Evolutionary conservation across 2,888 invertebrate species (phyloP).

Genomic region (Chloroclysta siterata): DNA sequence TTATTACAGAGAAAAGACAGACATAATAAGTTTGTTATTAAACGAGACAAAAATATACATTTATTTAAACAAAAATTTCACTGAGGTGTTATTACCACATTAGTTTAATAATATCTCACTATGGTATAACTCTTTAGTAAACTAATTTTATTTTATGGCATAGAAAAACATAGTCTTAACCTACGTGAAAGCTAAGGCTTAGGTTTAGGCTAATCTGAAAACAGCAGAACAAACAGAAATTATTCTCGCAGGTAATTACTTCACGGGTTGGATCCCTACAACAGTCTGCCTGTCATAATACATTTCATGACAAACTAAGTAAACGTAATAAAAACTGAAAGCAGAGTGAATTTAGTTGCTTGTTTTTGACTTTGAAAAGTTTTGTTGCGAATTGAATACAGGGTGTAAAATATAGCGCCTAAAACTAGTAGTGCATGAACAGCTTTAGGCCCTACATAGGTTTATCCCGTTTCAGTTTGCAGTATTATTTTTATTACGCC

Average conservation of each 20-base stretch:
- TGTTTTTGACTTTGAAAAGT: neutral
- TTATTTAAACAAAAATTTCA: no score
- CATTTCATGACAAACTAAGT: neutral
- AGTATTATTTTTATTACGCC: no score
- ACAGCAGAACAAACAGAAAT: constrained; percentile 12
- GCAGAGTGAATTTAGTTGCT: neutral
- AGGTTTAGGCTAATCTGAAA: constrained; percentile 10
- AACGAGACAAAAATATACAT: no score
- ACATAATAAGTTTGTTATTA: no score
- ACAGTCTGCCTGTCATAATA: neutral
- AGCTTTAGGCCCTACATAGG: no score
- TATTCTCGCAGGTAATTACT: constrained; percentile 18
- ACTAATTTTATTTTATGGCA: neutral
- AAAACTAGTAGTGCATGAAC: neutral
- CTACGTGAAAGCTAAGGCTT: neutral
- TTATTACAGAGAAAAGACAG: no score
- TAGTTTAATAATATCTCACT: no score
- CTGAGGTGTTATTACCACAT: no score
- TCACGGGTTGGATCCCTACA: constrained; percentile 9
- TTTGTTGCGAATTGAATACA: neutral
- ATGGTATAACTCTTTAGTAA: neutral
- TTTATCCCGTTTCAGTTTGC: no score
- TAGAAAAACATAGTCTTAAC: neutral
- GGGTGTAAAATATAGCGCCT: neutral
- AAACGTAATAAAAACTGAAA: neutral